Evolutionary conservation across 2,797 vertebrate species (phyloP).

Genomic region (Mallotus villosus): DNA sequence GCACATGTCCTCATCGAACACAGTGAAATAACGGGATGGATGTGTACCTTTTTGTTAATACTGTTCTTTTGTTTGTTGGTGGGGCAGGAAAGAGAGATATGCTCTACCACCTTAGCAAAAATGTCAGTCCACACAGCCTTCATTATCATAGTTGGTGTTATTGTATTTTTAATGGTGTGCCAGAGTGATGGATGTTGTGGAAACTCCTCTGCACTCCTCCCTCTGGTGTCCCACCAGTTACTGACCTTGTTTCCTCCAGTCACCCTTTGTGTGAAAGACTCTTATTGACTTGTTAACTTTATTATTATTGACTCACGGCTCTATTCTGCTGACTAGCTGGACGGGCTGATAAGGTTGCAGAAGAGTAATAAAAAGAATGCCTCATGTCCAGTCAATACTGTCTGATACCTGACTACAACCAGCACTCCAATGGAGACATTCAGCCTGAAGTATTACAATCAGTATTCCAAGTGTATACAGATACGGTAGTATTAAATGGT

Average conservation of each 20-base stretch:
- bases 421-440: too few species aligned
- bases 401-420: too few species aligned
- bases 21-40: too few species aligned
- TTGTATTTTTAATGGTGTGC: constrained; percentile 53
- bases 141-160: constrained; percentile 56
- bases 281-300: constrained; percentile 11
- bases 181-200: constrained; percentile 36
- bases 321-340: background rate
- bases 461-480: too few species aligned
- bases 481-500: too few species aligned
- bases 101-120: too few species aligned
- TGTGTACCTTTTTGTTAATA: background rate
- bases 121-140: constrained; percentile 50
- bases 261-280: constrained; percentile 4
- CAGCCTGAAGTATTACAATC: too few species aligned
- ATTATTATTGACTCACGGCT: background rate
- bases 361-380: too few species aligned
- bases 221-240: constrained; percentile 34
- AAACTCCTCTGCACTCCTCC: constrained; percentile 25
- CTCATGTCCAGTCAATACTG: too few species aligned
- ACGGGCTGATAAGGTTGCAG: too few species aligned
- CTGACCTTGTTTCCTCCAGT: constrained; percentile 7
- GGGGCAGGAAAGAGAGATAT: background rate
- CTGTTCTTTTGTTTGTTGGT: background rate
- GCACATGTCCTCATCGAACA: background rate